These are phyloP conservation scores for Tychaedon coryphoeus DNA, from an alignment of 2,113 vertebrate genomes.

Conservation along the genomic window DNA sequence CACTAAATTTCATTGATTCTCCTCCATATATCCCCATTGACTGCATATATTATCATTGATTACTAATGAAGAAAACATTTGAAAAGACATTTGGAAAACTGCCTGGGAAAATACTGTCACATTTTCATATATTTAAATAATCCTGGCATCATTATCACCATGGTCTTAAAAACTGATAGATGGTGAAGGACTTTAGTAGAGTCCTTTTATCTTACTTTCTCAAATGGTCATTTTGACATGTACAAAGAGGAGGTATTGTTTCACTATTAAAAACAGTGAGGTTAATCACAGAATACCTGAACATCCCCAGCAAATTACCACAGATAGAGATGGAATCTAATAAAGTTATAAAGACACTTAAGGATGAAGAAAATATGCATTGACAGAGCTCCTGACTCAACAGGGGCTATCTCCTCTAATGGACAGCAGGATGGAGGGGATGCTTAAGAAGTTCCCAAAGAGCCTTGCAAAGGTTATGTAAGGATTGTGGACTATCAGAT, in stretches of 20 bases:
- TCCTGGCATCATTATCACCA: not conserved
- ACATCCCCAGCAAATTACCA: not conserved
- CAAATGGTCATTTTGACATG: not conserved
- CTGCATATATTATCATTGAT: not conserved
- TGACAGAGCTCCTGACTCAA: not conserved
- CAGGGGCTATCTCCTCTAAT: not conserved
- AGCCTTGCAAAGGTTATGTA: not conserved
- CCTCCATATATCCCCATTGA: not conserved
- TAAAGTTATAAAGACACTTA: not conserved
- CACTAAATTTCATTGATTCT: not conserved
- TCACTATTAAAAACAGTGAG: not conserved
- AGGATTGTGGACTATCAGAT: not conserved
- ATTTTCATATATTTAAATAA: not conserved
- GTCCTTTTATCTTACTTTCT: not conserved
- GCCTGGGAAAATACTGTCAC: not conserved
- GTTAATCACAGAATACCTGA: not conserved
- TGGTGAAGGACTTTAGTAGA: not conserved
- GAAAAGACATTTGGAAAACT: not conserved
- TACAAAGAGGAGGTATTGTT: not conserved
- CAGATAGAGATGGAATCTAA: not conserved
- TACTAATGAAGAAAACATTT: not conserved
- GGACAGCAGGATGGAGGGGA: accelerated
- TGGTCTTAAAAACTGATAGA: not conserved
- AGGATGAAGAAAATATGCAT: not conserved
- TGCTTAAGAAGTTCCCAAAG: not conserved